Evolutionary conservation across 1,140 invertebrate species (phyloP).

Genomic region (Heterodera schachtii): DNA sequence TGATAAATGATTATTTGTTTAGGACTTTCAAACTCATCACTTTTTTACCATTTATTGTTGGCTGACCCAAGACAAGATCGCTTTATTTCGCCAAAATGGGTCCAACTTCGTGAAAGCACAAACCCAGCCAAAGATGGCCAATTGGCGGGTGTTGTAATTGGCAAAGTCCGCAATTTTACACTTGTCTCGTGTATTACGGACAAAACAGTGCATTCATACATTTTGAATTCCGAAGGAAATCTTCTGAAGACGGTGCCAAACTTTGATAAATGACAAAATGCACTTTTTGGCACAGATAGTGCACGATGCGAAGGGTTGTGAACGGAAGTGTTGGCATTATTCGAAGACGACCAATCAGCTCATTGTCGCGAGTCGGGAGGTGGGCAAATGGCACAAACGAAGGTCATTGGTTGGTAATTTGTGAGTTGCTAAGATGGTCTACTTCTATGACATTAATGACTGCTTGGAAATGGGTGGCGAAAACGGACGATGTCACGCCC

Average conservation of each 20-base stretch:
- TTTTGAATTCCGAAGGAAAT: conserved; percentile 19
- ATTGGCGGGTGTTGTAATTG: conserved; percentile 17
- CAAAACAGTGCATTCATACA: conserved; percentile 22
- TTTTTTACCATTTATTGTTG: conserved; percentile 21
- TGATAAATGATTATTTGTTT: background rate
- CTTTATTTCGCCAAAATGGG: conserved; percentile 5
- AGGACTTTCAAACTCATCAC: conserved; percentile 23
- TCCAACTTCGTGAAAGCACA: conserved; percentile 15
- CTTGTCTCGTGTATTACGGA: conserved; percentile 16
- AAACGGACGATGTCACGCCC: conserved; percentile 51
- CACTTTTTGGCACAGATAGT: background rate
- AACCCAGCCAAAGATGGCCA: conserved; percentile 18
- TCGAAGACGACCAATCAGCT: conserved; percentile 47
- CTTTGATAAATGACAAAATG: background rate
- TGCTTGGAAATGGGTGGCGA: conserved; percentile 53
- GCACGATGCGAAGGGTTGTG: conserved; percentile 28
- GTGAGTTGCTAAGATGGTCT: conserved; percentile 53
- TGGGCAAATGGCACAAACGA: conserved; percentile 11
- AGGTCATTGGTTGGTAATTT: background rate
- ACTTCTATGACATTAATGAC: conserved; percentile 60
- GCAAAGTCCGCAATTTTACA: conserved; percentile 3
- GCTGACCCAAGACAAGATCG: background rate
- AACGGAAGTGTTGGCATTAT: conserved; percentile 55
- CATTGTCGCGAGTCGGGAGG: conserved; percentile 50
- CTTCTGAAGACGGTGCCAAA: conserved; percentile 2